These are phyloP conservation scores for Phyllostomus hastatus DNA, from an alignment of 2,113 vertebrate genomes.

Conservation along the genomic window DNA sequence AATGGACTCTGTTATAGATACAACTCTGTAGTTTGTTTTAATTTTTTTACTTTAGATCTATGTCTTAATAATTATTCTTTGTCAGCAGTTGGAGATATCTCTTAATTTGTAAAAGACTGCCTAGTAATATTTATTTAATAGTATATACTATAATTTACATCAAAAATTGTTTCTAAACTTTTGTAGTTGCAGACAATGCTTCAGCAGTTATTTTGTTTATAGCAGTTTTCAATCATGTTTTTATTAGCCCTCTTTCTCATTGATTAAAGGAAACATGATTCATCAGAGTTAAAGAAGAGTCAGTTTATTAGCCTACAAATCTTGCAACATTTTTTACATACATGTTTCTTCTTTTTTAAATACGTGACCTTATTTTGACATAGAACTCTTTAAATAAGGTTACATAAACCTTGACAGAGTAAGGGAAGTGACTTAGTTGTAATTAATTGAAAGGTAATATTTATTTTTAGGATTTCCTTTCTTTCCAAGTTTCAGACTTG, in stretches of 20 bases:
- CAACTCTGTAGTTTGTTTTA: background rate
- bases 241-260: background rate
- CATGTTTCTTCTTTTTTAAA: no score
- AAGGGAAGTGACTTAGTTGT: background rate
- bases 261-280: background rate
- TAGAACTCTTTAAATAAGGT: background rate
- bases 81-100: background rate
- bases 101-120: background rate
- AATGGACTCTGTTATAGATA: background rate
- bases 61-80: background rate
- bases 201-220: background rate
- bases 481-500: background rate
- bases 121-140: background rate
- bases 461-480: background rate
- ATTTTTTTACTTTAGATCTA: background rate
- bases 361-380: no score
- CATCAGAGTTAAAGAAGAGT: background rate
- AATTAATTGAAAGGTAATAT: background rate
- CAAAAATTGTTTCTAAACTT: background rate
- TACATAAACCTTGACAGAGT: background rate
- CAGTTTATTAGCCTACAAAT: background rate
- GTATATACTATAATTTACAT: background rate
- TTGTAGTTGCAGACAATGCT: background rate
- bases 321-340: background rate
- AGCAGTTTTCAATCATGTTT: background rate